Percentiles rank a stretch among this genome's conserved stretches.
Conservation (phyloP, 2,888 invertebrate species). For the Ormyrus thymus region DNA sequence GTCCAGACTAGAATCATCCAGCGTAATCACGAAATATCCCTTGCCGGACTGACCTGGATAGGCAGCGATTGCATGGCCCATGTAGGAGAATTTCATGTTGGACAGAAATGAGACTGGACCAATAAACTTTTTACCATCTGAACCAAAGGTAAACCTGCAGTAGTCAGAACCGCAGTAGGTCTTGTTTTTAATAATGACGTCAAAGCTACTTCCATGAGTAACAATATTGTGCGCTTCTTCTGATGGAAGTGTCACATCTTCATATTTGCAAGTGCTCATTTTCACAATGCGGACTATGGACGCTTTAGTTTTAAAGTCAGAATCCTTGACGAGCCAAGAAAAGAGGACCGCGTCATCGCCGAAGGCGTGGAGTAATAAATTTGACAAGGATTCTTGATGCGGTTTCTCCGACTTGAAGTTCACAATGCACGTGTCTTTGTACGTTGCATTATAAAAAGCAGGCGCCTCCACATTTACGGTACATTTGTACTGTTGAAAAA, state of each 20-base stretch:
- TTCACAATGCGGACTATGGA: constrained; percentile 21
- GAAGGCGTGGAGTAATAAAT: constrained; percentile 16
- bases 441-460: constrained; percentile 32
- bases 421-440: constrained; percentile 24
- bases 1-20: background rate
- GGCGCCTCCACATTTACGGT: constrained; percentile 45
- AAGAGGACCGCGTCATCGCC: constrained; percentile 37
- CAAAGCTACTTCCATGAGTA: constrained; percentile 21
- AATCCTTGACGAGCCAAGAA: constrained; percentile 23
- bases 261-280: constrained; percentile 4
- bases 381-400: background rate
- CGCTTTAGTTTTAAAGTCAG: background rate
- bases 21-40: constrained; percentile 7
- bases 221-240: background rate
- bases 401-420: background rate
- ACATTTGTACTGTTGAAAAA: constrained; percentile 26
- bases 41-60: background rate
- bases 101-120: constrained; percentile 18
- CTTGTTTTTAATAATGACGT: constrained; percentile 19
- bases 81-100: background rate
- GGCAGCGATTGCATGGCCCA: background rate
- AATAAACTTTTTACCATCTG: constrained; percentile 19
- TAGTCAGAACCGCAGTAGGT: constrained; percentile 4
- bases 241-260: background rate
- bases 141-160: constrained; percentile 23